Percentiles rank a stretch among this genome's conserved stretches.
phyloP scores from a whole-genome alignment of 2,113 vertebrate genomes.

The Sakesphorus luctuosus region DNA sequence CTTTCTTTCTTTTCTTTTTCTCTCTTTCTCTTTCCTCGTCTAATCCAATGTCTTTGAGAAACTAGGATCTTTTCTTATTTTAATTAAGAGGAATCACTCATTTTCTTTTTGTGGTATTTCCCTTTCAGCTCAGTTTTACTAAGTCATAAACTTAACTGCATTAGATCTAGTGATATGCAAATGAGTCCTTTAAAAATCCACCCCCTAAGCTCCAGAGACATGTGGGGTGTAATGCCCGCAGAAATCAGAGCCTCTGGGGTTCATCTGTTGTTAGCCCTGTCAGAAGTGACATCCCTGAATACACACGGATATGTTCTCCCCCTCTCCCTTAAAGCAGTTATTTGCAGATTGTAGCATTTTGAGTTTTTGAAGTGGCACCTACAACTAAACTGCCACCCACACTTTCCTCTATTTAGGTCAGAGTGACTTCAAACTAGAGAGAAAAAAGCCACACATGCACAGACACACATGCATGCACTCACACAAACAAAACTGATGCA shows the following conservation, averaged over 20 bases:
- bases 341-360: slow-evolving; percentile 13
- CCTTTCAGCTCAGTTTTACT: slow-evolving; percentile 25
- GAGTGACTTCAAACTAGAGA: background rate
- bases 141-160: slow-evolving; percentile 15
- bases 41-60: background rate
- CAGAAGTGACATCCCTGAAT: background rate
- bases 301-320: background rate
- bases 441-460: background rate
- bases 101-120: background rate
- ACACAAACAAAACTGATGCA: background rate
- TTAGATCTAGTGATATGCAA: slow-evolving; percentile 28
- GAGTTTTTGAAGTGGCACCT: slow-evolving; percentile 54
- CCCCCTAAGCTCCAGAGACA: slow-evolving; percentile 19
- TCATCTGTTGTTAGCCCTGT: slow-evolving; percentile 1
- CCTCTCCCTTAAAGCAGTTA: background rate
- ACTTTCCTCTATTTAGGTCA: slow-evolving; percentile 42
- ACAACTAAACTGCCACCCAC: slow-evolving; percentile 34
- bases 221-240: background rate
- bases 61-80: background rate
- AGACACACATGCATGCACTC: background rate
- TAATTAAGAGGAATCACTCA: background rate
- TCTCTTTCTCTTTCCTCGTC: accelerated
- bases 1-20: too few species aligned
- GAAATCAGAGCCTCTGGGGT: slow-evolving; percentile 23
- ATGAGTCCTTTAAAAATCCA: slow-evolving; percentile 44